Percentiles rank a stretch among this genome's conserved stretches.
These are phyloP conservation scores for Ammospiza maritima DNA, from an alignment of 2,797 vertebrate genomes.

Conservation along the genomic window DNA sequence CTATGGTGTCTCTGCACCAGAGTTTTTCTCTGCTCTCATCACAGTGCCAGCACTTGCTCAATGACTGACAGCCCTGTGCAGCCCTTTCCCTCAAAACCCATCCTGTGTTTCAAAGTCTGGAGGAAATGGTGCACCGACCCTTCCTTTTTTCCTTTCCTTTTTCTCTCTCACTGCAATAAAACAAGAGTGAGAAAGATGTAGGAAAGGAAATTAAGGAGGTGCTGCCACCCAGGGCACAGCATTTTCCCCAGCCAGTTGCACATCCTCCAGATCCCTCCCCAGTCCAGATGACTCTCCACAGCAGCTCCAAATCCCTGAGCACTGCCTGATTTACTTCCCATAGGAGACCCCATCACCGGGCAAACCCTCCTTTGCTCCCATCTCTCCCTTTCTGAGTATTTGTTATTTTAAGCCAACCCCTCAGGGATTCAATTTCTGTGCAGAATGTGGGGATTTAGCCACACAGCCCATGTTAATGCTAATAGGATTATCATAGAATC, in stretches of 20 bases:
- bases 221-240: background rate
- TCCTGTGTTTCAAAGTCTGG: background rate
- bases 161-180: background rate
- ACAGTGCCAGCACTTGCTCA: accelerated
- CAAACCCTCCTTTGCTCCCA: background rate
- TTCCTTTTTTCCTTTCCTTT: background rate
- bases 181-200: background rate
- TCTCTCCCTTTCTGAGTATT: background rate
- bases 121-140: background rate
- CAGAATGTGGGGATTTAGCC: conserved; percentile 46
- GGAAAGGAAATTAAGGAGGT: background rate
- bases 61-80: background rate
- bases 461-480: conserved; percentile 6
- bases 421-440: conserved; percentile 21
- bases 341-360: accelerated
- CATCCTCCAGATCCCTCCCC: background rate
- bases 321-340: background rate
- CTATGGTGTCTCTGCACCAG: background rate
- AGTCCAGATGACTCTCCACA: too few relatives aligned
- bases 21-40: background rate
- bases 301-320: background rate
- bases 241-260: background rate
- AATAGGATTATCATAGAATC: conserved; percentile 44
- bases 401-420: conserved; percentile 29
- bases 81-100: background rate